A percentile compares a stretch with the other conserved stretches of the same genome.
These are phyloP conservation scores for Opisthograptis luteolata DNA, from an alignment of 2,888 invertebrate species.

Conservation along the genomic window DNA sequence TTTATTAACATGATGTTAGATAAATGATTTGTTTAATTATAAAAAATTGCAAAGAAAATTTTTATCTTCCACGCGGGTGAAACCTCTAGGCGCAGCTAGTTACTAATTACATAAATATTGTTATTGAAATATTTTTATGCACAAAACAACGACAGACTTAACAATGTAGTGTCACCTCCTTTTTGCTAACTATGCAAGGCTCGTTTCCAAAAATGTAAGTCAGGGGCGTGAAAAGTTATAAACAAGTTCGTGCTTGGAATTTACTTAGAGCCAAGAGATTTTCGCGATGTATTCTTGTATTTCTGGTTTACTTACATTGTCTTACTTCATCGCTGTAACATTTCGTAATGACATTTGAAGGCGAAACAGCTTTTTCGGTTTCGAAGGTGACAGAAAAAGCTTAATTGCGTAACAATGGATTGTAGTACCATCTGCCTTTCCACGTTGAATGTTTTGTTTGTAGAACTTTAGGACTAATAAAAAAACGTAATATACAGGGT, in stretches of 20 bases:
- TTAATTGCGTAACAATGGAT: too few relatives aligned
- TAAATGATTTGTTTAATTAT: too few relatives aligned
- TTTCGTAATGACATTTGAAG: constrained; percentile 12
- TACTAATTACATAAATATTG: neutral
- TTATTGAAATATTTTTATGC: neutral
- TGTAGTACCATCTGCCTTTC: too few relatives aligned
- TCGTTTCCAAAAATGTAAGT: constrained; percentile 15
- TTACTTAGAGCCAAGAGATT: constrained; percentile 14
- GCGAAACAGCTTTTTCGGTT: constrained; percentile 10
- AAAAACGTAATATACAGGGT: too few relatives aligned
- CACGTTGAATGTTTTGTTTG: too few relatives aligned
- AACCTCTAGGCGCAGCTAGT: neutral
- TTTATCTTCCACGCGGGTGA: too few relatives aligned
- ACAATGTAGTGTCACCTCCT: neutral
- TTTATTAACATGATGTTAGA: too few relatives aligned
- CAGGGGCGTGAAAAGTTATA: constrained; percentile 19
- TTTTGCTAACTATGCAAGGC: constrained; percentile 2
- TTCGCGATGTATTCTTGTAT: constrained; percentile 7
- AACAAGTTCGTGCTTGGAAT: constrained; percentile 17
- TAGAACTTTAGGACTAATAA: too few relatives aligned
- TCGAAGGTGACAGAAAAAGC: neutral
- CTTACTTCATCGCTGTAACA: neutral
- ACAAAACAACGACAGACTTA: neutral
- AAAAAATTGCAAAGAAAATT: too few relatives aligned
- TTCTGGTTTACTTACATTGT: constrained; percentile 15